A percentile compares a stretch with the other conserved stretches of the same genome.
Conservation (phyloP, 2,797 vertebrate species). For the Thripadectes ignobilis region DNA sequence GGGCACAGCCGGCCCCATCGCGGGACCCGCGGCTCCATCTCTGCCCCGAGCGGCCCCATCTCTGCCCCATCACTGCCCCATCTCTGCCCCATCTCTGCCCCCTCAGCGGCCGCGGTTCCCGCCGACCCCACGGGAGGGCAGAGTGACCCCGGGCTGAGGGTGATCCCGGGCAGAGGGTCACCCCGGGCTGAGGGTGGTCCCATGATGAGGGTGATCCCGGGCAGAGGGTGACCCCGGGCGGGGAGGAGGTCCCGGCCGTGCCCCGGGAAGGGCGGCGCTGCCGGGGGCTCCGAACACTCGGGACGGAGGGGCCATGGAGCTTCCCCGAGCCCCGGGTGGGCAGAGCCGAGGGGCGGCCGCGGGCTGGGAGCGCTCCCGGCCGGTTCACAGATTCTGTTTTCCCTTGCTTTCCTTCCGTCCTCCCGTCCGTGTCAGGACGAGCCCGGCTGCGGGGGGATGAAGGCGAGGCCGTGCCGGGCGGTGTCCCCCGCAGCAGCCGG, state of each 20-base stretch:
- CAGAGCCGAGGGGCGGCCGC: not conserved
- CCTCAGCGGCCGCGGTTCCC: not conserved
- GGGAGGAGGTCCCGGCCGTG: not conserved
- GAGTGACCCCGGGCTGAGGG: not conserved
- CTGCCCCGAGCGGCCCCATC: not conserved
- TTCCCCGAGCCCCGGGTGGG: not conserved
- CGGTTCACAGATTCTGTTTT: not conserved
- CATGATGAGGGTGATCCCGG: not conserved
- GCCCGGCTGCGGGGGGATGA: not conserved
- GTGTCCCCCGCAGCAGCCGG: not conserved
- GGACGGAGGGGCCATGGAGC: too few relatives aligned
- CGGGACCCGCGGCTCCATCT: not conserved
- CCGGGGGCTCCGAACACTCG: not conserved
- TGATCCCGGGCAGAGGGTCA: not conserved
- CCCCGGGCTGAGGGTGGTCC: not conserved
- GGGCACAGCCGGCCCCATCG: not conserved
- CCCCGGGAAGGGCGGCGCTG: fast-evolving
- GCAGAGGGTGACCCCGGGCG: not conserved
- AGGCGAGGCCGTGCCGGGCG: not conserved
- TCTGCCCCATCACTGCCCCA: not conserved
- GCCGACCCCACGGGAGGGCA: not conserved
- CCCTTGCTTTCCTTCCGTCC: too few relatives aligned
- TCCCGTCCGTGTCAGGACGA: not conserved
- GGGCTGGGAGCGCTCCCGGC: not conserved
- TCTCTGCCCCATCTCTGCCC: too few relatives aligned